Conservation (phyloP, 1,140 invertebrate genomes). For the Lordiphosa stackelbergi region DNA sequence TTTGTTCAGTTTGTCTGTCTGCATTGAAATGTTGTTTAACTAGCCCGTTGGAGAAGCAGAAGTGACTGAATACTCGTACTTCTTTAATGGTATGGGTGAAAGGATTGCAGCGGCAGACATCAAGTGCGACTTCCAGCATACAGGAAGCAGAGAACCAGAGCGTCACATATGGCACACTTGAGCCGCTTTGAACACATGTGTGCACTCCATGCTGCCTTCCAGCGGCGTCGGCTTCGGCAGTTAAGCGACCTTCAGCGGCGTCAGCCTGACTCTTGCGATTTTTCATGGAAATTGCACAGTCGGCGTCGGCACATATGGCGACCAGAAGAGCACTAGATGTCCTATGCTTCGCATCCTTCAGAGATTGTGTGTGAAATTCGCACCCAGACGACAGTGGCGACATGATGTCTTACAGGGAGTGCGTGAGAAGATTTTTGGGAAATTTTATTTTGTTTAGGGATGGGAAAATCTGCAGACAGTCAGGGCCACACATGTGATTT, state of each 20-base stretch:
- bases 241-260: constrained; percentile 47
- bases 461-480: neutral
- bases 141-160: constrained; percentile 1
- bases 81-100: neutral
- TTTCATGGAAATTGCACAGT: constrained; percentile 66
- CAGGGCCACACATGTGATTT: constrained; percentile 27
- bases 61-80: neutral
- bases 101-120: constrained; percentile 10
- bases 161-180: constrained; percentile 2
- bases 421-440: constrained; percentile 49
- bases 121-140: constrained; percentile 7
- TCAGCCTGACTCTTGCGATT: constrained; percentile 63
- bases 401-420: constrained; percentile 29
- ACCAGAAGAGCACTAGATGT: constrained; percentile 46
- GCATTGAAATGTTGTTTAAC: neutral
- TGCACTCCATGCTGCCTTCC: neutral
- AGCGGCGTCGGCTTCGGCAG: constrained; percentile 1
- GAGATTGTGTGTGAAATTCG: constrained; percentile 51
- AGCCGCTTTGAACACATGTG: constrained; percentile 24
- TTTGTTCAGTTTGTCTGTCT: too few species aligned
- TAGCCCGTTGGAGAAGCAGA: neutral
- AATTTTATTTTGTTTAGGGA: constrained; percentile 14
- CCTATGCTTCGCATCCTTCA: constrained; percentile 18
- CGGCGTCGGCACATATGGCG: constrained; percentile 52
- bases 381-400: constrained; percentile 23